Base-by-base conservation (phyloP, 2,888 invertebrate genomes). In the Ariolimax columbianus region DNA sequence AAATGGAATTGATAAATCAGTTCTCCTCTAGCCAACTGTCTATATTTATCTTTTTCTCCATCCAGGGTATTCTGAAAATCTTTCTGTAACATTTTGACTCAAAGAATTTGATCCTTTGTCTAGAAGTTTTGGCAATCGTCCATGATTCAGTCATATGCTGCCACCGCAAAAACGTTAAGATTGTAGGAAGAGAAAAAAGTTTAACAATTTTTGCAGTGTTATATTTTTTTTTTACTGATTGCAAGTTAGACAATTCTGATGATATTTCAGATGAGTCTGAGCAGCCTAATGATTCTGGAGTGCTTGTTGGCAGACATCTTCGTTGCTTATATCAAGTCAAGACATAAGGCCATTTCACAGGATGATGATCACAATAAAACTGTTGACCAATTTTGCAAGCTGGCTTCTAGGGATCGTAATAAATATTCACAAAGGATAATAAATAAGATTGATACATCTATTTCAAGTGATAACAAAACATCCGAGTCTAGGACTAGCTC, bases 201-300 rank as follows among this genome's bases (percentile, higher is more conserved):
- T n/a, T n/a, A n/a, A n/a, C n/a, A n/a, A n/a, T n/a, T n/a, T n/a
- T n/a, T n/a, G n/a, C n/a, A n/a, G n/a, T n/a, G n/a, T n/a, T n/a
- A n/a, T n/a, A n/a, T n/a, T n/a, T n/a, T n/a, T n/a, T n/a, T 33
- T 66, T 66, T 9, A 26, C 26, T 38, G 17, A 40, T 40, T 72
- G 23, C 14, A 77, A 36, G n/a, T 77, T 17, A 17, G 9, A 40
- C 23, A 47, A 51, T 66, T 33, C 38, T 6, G 30, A 51, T 68
- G 78, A 11, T 84, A 75, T 88, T 89, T n/a, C 89, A 92, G 92
- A 77, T 92, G 86, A 90, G 88, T 3, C 88, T 90, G 43, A 90
- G 90, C 85, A 86, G 89, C 43, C 89, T 90, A 38, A 72, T 90
- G 73, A 63, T 92, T 77, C 55, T 88, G 33, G 77, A 84, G 26